These are phyloP conservation scores for Prunella fulvescens DNA, from an alignment of 2,113 vertebrate species.

Conservation along the genomic window DNA sequence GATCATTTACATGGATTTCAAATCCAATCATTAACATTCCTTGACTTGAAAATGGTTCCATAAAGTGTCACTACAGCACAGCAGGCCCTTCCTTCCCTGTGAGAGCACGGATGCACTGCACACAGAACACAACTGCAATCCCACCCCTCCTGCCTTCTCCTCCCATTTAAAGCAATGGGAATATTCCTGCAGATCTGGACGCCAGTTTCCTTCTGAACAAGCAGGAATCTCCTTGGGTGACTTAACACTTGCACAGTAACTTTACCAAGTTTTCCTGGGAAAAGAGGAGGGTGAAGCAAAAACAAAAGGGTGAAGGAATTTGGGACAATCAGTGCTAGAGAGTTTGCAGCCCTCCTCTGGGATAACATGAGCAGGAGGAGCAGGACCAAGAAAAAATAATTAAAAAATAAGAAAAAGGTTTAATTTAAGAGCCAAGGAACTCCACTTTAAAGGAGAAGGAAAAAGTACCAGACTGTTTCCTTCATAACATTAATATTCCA, in stretches of 20 bases:
- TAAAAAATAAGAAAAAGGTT: not conserved
- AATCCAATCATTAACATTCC: not conserved
- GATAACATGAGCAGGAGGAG: not conserved
- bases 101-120: not conserved
- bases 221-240: not conserved
- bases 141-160: not conserved
- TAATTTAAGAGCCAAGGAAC: not conserved
- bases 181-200: not conserved
- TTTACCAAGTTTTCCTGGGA: not conserved
- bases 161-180: not conserved
- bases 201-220: not conserved
- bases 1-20: not conserved
- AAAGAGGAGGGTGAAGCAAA: not conserved
- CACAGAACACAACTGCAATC: not conserved
- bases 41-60: not conserved
- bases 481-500: not conserved
- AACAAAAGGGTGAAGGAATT: not conserved
- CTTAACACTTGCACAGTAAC: not conserved
- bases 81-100: not conserved
- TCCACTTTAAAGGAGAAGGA: not conserved
- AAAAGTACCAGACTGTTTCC: constrained; percentile 44
- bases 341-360: not conserved
- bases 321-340: not conserved
- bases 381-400: not conserved
- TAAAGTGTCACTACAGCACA: not conserved